Evolutionary conservation across 2,888 invertebrate species (phyloP).

Genomic region (Margaritifera margaritifera): DNA sequence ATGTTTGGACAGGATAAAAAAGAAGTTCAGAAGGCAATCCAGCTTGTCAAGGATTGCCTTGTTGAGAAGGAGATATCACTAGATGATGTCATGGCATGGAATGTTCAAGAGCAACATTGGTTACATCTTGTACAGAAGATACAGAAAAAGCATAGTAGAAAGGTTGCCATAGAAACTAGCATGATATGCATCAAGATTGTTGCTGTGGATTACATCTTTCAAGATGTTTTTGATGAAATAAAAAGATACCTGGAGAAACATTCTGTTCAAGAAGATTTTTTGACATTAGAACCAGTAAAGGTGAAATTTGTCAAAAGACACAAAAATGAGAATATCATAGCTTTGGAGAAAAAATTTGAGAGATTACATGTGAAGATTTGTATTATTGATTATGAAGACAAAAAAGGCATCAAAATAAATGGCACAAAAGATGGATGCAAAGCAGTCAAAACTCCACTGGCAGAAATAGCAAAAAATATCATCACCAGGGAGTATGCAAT

Average conservation of each 20-base stretch:
- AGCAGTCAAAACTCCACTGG: conserved; percentile 14
- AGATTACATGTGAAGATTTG: too few species aligned
- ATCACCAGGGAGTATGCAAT: conserved; percentile 12
- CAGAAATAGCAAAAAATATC: conserved; percentile 16
- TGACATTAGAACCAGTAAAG: conserved; percentile 11
- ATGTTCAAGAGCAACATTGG: conserved; percentile 6
- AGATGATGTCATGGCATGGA: conserved; percentile 5
- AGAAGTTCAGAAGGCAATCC: conserved; percentile 10
- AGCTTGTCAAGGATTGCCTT: conserved; percentile 7
- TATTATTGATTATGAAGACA: not conserved
- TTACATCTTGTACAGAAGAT: conserved; percentile 2
- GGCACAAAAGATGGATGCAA: conserved; percentile 31
- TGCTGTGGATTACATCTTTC: conserved; percentile 8
- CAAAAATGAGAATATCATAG: too few species aligned
- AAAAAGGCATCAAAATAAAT: conserved; percentile 18
- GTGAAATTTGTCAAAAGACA: too few species aligned
- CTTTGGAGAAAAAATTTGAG: too few species aligned
- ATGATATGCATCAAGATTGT: conserved; percentile 7
- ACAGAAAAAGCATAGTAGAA: conserved; percentile 4
- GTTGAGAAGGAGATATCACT: conserved; percentile 2
- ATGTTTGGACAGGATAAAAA: conserved; percentile 19
- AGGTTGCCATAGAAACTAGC: conserved; percentile 6
- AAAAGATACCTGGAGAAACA: conserved; percentile 27
- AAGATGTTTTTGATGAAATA: conserved; percentile 17
- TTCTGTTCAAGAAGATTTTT: conserved; percentile 12